Evolutionary conservation across 2,888 invertebrate genomes (phyloP).

Genomic region (Campoplex capitator): DNA sequence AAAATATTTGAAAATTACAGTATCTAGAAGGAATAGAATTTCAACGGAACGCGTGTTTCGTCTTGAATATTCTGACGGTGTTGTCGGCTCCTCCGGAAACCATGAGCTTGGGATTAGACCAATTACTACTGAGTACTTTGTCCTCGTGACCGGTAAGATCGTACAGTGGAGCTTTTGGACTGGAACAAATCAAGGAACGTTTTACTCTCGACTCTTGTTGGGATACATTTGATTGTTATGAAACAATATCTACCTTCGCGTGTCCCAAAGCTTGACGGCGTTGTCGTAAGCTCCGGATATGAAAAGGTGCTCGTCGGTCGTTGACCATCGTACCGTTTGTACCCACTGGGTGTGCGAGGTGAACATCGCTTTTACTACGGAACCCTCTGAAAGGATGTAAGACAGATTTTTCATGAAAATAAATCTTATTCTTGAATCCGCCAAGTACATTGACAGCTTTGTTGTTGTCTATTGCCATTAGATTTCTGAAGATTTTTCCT

Average conservation of each 20-base stretch:
- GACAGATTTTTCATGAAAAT: background rate
- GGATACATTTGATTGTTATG: background rate
- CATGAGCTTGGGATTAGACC: constrained; percentile 94
- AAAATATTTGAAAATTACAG: constrained; percentile 70
- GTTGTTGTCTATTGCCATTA: too few species aligned
- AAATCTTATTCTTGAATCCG: background rate
- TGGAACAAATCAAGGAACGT: constrained; percentile 83
- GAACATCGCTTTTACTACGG: constrained; percentile 94
- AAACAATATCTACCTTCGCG: constrained; percentile 88
- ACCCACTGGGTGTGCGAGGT: constrained; percentile 97
- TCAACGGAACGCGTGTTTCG: constrained; percentile 85
- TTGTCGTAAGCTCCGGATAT: constrained; percentile 97
- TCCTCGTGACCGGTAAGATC: constrained; percentile 97
- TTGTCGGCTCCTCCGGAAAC: constrained; percentile 98
- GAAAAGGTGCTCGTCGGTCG: constrained; percentile 92
- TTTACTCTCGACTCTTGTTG: background rate
- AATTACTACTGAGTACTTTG: constrained; percentile 96
- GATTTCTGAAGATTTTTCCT: too few species aligned
- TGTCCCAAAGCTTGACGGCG: constrained; percentile 97
- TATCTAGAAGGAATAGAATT: constrained; percentile 49
- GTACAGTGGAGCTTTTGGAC: constrained; percentile 95
- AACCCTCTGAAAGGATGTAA: constrained; percentile 88
- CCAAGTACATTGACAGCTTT: too few species aligned
- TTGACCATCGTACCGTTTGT: constrained; percentile 95
- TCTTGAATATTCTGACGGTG: constrained; percentile 94